These are phyloP conservation scores for Nerophis lumbriciformis DNA, from an alignment of 2,113 vertebrate species.

Conservation along the genomic window DNA sequence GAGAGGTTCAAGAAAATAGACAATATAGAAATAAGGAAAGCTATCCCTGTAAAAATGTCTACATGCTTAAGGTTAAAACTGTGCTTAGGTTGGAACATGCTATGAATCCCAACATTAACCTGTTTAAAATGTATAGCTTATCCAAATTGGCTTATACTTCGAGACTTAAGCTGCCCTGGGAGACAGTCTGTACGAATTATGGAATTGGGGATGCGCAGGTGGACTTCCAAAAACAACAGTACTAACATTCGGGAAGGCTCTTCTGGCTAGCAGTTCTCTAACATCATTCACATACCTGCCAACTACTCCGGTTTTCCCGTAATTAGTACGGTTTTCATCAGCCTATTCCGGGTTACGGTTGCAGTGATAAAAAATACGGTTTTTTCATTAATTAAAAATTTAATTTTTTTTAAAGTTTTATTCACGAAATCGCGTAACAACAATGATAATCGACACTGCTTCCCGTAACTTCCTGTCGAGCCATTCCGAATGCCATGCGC, in stretches of 20 bases:
- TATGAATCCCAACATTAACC: slow-evolving; percentile 60
- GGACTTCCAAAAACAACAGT: slow-evolving; percentile 40
- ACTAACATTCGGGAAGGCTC: slow-evolving; percentile 15
- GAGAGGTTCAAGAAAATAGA: not conserved
- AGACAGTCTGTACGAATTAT: slow-evolving; percentile 46
- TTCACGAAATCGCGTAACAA: no score
- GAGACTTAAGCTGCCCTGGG: slow-evolving; percentile 54
- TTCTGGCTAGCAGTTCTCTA: slow-evolving; percentile 23
- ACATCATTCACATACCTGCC: no score
- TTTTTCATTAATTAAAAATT: no score
- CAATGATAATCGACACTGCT: no score
- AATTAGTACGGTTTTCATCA: no score
- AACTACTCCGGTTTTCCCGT: no score
- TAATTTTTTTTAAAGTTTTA: no score
- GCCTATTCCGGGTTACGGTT: no score
- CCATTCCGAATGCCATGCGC: no score
- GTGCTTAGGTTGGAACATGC: slow-evolving; percentile 46
- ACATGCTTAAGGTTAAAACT: slow-evolving; percentile 45
- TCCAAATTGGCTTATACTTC: slow-evolving; percentile 62
- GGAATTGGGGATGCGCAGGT: slow-evolving; percentile 31
- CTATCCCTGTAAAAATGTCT: slow-evolving; percentile 38
- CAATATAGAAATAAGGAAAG: not conserved
- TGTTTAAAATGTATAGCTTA: slow-evolving; percentile 62
- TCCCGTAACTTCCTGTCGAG: no score
- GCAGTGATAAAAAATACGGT: no score